A percentile compares a stretch with the other conserved stretches of the same genome.
These are phyloP conservation scores for Neosilurus mollespiculum DNA, from an alignment of 2,797 vertebrate species.

Conservation along the genomic window DNA sequence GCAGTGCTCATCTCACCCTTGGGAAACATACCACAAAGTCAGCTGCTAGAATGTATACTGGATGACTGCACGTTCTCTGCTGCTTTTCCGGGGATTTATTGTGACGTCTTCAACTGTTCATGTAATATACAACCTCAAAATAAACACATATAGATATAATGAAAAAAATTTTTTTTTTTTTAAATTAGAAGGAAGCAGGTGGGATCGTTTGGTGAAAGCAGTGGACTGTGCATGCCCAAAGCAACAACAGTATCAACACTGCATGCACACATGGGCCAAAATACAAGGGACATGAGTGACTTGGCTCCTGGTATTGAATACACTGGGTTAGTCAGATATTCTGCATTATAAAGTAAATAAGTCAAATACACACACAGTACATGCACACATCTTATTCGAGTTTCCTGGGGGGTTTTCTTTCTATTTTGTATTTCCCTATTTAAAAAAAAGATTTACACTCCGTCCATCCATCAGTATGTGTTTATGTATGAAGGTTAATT, in stretches of 20 bases:
- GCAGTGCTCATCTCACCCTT: neutral
- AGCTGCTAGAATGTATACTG: neutral
- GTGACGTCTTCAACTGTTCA: neutral
- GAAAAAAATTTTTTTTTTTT: no score
- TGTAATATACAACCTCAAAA: neutral
- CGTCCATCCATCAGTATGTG: neutral
- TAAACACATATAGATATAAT: neutral
- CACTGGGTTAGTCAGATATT: neutral
- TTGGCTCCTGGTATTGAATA: neutral
- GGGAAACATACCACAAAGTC: neutral
- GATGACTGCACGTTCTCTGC: neutral
- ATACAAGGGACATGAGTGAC: neutral
- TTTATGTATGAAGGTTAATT: conserved; percentile 1
- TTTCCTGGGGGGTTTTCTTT: neutral
- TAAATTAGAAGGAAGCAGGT: no score
- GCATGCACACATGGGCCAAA: neutral
- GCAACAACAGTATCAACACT: neutral
- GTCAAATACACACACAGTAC: neutral
- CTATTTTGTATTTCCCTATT: neutral
- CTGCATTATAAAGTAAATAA: neutral
- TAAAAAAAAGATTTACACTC: neutral
- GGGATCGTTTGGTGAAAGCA: no score
- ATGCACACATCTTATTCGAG: neutral
- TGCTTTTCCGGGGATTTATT: neutral
- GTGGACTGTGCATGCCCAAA: neutral